Evolutionary conservation across 1,140 invertebrate genomes (phyloP).

Genomic region (Plodia interpunctella): DNA sequence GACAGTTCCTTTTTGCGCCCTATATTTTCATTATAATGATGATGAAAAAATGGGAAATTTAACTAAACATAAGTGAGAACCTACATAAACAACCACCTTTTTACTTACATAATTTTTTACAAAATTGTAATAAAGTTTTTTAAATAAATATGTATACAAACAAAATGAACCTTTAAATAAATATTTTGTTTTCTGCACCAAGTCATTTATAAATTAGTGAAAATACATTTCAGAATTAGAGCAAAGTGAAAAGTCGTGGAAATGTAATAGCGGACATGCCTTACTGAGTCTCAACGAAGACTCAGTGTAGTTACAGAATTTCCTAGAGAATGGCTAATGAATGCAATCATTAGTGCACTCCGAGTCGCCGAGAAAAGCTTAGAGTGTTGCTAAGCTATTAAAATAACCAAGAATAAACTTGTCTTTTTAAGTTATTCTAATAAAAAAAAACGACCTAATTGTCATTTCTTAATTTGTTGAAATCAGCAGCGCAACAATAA

Average conservation of each 20-base stretch:
- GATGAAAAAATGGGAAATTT: too few relatives aligned
- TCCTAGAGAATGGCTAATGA: background rate
- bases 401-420: background rate
- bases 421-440: too few relatives aligned
- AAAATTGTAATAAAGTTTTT: too few relatives aligned
- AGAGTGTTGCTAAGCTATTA: background rate
- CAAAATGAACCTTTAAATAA: too few relatives aligned
- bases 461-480: too few relatives aligned
- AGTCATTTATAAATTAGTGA: background rate
- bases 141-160: too few relatives aligned
- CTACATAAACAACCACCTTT: too few relatives aligned
- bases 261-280: background rate
- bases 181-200: too few relatives aligned
- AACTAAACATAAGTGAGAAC: too few relatives aligned
- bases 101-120: too few relatives aligned
- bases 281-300: background rate
- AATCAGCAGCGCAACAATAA: too few relatives aligned
- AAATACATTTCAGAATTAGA: background rate
- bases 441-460: too few relatives aligned
- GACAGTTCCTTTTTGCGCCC: background rate
- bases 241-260: background rate
- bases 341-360: conserved; percentile 9
- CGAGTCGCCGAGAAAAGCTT: background rate
- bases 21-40: background rate
- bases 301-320: background rate